Evolutionary conservation across 2,113 vertebrate genomes (phyloP).

Genomic region (Muscicapa adusta): DNA sequence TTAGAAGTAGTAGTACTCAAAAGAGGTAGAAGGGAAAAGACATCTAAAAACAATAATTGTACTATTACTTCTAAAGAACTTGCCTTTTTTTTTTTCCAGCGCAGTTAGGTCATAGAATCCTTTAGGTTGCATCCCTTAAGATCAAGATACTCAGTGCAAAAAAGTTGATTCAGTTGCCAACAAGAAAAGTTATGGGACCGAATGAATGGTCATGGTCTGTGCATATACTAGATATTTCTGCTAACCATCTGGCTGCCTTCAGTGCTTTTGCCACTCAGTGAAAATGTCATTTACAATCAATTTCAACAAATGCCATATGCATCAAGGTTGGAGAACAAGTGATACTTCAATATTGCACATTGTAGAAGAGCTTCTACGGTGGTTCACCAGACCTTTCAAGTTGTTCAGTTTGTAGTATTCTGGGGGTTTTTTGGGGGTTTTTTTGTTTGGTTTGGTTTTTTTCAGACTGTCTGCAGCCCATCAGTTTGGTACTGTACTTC

Average conservation of each 20-base stretch:
- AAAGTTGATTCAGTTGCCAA: not conserved
- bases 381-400: not conserved
- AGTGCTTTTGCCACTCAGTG: not conserved
- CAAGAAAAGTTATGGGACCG: not conserved
- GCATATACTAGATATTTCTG: not conserved
- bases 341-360: not conserved
- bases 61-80: not conserved
- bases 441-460: not conserved
- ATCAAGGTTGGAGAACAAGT: not conserved
- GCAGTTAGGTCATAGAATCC: not conserved
- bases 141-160: not conserved
- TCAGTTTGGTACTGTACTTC: not conserved
- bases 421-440: not conserved
- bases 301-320: slow-evolving; percentile 10
- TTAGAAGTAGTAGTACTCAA: not conserved
- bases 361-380: not conserved
- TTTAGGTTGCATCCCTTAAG: not conserved
- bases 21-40: not conserved
- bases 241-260: slow-evolving; percentile 10
- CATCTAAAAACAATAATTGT: not conserved
- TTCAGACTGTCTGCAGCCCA: not conserved
- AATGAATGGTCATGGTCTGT: not conserved
- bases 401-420: not conserved
- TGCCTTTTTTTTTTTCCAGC: not conserved
- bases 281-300: slow-evolving; percentile 4